These are phyloP conservation scores for Leucozona laternaria DNA, from an alignment of 2,888 invertebrate genomes.

Conservation along the genomic window DNA sequence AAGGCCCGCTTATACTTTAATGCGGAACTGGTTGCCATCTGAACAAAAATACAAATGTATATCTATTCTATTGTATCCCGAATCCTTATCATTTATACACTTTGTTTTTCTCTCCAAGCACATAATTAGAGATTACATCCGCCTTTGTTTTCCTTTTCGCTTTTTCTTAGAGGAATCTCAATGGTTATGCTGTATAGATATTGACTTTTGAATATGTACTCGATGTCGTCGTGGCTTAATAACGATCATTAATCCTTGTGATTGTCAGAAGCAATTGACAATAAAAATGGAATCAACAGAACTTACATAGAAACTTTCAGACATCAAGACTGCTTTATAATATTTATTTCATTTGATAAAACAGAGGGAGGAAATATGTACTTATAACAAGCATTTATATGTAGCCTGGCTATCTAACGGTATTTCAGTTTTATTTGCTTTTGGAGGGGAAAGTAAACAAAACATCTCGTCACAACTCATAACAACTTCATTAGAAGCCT, in stretches of 20 bases:
- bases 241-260: slow-evolving; percentile 55
- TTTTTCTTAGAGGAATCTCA: background rate
- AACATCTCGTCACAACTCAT: background rate
- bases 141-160: background rate
- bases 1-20: no score
- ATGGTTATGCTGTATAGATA: background rate
- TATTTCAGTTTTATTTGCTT: background rate
- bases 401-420: background rate
- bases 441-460: background rate
- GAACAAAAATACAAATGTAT: background rate
- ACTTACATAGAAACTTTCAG: background rate
- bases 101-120: slow-evolving; percentile 33
- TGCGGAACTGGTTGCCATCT: background rate
- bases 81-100: slow-evolving; percentile 11
- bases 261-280: slow-evolving; percentile 58
- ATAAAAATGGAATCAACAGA: slow-evolving; percentile 44
- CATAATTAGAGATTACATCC: slow-evolving; percentile 49
- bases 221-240: slow-evolving; percentile 52
- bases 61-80: background rate
- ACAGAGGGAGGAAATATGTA: background rate
- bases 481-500: slow-evolving; percentile 17
- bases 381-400: background rate
- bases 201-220: slow-evolving; percentile 42
- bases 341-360: slow-evolving; percentile 7
- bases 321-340: slow-evolving; percentile 2